phyloP scores from a whole-genome alignment of 92 coral and sea anemone species.

The Zoanthus sansibaricus region DNA sequence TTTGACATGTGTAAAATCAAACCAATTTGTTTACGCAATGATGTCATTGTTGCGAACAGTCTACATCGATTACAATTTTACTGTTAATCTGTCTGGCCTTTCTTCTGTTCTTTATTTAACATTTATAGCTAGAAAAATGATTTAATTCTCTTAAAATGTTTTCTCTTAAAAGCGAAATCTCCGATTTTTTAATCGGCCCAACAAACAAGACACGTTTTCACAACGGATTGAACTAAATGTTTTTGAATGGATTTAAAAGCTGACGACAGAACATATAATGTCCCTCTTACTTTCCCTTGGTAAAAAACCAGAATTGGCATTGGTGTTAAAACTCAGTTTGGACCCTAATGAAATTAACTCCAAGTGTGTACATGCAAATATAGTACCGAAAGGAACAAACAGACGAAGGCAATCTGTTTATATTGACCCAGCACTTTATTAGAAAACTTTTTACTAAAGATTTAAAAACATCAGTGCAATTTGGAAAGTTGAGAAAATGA shows the following conservation, averaged over 20 bases:
- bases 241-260: background rate
- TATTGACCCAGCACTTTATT: constrained; percentile 5
- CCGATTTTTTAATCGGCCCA: background rate
- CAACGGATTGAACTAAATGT: background rate
- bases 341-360: constrained; percentile 21
- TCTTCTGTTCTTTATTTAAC: constrained; percentile 11
- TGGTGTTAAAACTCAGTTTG: constrained; percentile 2
- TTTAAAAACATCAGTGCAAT: background rate
- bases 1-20: constrained; percentile 90
- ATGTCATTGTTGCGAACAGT: constrained; percentile 69
- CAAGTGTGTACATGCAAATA: background rate
- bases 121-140: constrained; percentile 22
- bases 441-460: constrained; percentile 26
- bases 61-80: constrained; percentile 72
- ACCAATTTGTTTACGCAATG: constrained; percentile 74
- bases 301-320: background rate
- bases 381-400: background rate
- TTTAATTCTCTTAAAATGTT: background rate
- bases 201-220: constrained; percentile 5
- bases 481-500: constrained; percentile 5
- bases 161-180: background rate
- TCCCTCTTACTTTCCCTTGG: background rate
- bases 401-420: background rate
- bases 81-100: constrained; percentile 62
- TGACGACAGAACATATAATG: background rate